Percentiles rank a stretch among this genome's conserved stretches.
phyloP scores from a whole-genome alignment of 2,113 vertebrate genomes.

The Myiopsitta monachus region DNA sequence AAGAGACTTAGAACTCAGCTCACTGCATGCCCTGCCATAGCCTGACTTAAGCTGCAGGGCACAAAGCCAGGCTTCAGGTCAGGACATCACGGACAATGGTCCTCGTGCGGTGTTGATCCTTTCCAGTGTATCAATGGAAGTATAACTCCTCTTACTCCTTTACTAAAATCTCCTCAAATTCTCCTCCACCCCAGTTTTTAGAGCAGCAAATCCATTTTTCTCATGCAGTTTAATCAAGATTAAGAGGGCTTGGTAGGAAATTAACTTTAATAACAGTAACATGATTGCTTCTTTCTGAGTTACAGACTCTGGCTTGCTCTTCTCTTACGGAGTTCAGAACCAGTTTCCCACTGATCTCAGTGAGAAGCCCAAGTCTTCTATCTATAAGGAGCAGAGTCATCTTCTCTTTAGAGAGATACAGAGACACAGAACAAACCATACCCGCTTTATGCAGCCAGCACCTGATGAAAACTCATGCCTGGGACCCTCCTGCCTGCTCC shows the following conservation, averaged over 20 bases:
- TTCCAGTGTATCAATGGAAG: neutral
- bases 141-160: neutral
- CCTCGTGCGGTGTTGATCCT: neutral
- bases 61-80: neutral
- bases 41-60: neutral
- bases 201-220: neutral
- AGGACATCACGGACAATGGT: fast-evolving
- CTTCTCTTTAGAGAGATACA: neutral
- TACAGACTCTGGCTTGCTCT: neutral
- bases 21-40: fast-evolving
- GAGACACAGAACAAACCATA: neutral
- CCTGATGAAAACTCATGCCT: neutral
- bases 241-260: neutral
- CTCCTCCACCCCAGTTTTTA: neutral
- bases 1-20: neutral
- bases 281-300: neutral
- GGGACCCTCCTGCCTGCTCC: neutral
- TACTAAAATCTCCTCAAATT: neutral
- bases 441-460: neutral
- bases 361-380: neutral
- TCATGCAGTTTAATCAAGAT: neutral
- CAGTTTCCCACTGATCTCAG: neutral
- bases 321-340: neutral
- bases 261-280: constrained; percentile 22
- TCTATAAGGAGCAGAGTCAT: neutral